phyloP scores from a whole-genome alignment of 1,140 invertebrate genomes.

The Halictus rubicundus region DNA sequence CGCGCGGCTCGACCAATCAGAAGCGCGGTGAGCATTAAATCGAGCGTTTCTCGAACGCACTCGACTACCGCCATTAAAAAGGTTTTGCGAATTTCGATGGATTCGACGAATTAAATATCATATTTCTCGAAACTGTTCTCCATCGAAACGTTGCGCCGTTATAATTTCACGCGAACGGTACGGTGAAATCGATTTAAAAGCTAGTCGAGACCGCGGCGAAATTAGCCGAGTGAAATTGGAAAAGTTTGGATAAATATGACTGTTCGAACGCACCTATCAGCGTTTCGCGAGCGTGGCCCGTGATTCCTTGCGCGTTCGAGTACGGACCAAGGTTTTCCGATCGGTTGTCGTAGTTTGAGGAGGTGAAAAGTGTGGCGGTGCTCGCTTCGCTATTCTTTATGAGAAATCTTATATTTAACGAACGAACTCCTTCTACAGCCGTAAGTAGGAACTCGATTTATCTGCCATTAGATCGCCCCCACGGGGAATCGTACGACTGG shows the following conservation, averaged over 20 bases:
- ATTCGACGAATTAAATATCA: not conserved
- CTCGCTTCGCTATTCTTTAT: slow-evolving; percentile 64
- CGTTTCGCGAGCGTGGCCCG: slow-evolving; percentile 48
- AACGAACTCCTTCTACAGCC: slow-evolving; percentile 56
- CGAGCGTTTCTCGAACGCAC: slow-evolving; percentile 12
- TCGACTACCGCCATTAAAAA: not conserved
- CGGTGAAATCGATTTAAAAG: not conserved
- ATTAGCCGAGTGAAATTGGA: slow-evolving; percentile 17
- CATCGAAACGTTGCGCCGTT: not conserved
- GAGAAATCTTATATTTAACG: slow-evolving; percentile 66
- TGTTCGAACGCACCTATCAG: slow-evolving; percentile 55
- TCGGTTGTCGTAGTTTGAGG: slow-evolving; percentile 47
- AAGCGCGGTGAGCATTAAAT: not conserved
- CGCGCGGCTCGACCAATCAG: slow-evolving; percentile 6
- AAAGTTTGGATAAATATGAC: slow-evolving; percentile 32
- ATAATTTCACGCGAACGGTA: no score
- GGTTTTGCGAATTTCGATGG: not conserved
- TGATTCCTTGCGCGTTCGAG: slow-evolving; percentile 61
- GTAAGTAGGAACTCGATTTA: slow-evolving; percentile 59
- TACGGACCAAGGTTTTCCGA: slow-evolving; percentile 52
- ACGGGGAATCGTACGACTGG: slow-evolving; percentile 18
- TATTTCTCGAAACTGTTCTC: not conserved
- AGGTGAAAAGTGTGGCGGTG: slow-evolving; percentile 60
- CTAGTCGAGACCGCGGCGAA: not conserved
- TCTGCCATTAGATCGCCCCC: not conserved